Base-by-base conservation (phyloP, 2,888 invertebrate species). In the Oscheius sp. region DNA sequence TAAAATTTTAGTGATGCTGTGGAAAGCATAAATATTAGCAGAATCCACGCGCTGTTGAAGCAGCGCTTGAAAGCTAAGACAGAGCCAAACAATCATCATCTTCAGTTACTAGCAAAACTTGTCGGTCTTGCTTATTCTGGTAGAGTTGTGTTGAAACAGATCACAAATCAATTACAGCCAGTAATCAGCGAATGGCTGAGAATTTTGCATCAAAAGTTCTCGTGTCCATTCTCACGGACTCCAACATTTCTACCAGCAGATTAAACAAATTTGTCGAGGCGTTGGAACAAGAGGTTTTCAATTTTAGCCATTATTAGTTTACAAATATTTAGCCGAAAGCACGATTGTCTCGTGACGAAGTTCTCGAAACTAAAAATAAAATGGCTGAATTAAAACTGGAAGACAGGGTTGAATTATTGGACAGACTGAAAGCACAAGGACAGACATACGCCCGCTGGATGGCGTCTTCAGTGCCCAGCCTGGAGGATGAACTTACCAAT, bases 401-500 rank as follows among this genome's bases (percentile, higher is more conserved):
- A 7, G 69, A 70, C 1, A 41, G 59, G n/a, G n/a, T 27, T 23
- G 59, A 70, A 21, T 43, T 70, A 0, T 12, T 59, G 7, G 58
- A 70, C 1, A 56, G 49, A n/a, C 21, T 70, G 56, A 70, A 70
- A 45, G 59, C 58, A n/a, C 58, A 70, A 27, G 55, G 55, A 29
- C 45, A 45, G 18, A 55, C 55, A 13, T 45, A 23, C 45, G 6
- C 71, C 25, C 23, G 71, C 21, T 71, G 71, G 71, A 61, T 45
- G 35, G 12, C 59, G 7, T 41, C 72, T 0, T 25, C 55, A 13
- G 25, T 64, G 12, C 43, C 46, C 13, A 18, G 41, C 3, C 25
- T 72, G 29, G 64, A 53, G 18, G 56, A 72, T 18, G 72, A 63
- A 23, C 25, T 55, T 52, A 23, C 29, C 13, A 27, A 16, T 27